Evolutionary conservation across 2,797 vertebrate genomes (phyloP).

Genomic region (Chanos chanos): DNA sequence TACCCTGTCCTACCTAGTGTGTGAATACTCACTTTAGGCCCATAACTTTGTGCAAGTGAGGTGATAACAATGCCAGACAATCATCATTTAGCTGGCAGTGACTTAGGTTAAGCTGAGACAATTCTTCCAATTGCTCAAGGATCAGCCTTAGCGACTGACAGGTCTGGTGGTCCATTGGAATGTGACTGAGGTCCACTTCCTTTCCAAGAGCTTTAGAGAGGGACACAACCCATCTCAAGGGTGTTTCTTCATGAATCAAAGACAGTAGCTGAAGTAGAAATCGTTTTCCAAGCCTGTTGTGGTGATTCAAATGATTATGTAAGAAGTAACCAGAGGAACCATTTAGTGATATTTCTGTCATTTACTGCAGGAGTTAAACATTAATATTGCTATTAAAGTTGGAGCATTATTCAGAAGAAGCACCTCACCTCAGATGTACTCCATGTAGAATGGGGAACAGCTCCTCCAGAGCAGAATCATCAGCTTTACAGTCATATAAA

Average conservation of each 20-base stretch:
- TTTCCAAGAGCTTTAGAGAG: conserved; percentile 31
- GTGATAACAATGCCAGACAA: conserved; percentile 25
- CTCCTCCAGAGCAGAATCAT: conserved; percentile 29
- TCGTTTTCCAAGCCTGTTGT: conserved; percentile 22
- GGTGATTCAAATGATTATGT: background rate
- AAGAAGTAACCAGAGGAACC: too few relatives aligned
- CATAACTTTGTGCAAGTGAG: conserved; percentile 41
- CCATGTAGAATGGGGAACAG: conserved; percentile 29
- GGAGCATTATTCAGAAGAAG: too few relatives aligned
- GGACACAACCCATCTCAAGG: conserved; percentile 1
- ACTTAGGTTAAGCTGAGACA: conserved; percentile 40
- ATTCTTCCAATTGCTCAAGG: conserved; percentile 28
- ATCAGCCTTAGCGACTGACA: conserved; percentile 35
- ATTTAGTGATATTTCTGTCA: too few relatives aligned
- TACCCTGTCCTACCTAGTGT: too few relatives aligned
- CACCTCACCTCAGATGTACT: conserved; percentile 29
- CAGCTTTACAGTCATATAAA: conserved; percentile 36
- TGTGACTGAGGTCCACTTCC: conserved; percentile 38
- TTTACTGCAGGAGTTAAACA: too few relatives aligned
- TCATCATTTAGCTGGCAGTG: conserved; percentile 41
- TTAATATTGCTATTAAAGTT: background rate
- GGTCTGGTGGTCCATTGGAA: conserved; percentile 11
- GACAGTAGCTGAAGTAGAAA: conserved; percentile 29
- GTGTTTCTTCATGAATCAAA: conserved; percentile 2
- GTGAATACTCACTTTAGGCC: conserved; percentile 44